phyloP scores from a whole-genome alignment of 2,113 vertebrate species.

The Sorex fumeus region DNA sequence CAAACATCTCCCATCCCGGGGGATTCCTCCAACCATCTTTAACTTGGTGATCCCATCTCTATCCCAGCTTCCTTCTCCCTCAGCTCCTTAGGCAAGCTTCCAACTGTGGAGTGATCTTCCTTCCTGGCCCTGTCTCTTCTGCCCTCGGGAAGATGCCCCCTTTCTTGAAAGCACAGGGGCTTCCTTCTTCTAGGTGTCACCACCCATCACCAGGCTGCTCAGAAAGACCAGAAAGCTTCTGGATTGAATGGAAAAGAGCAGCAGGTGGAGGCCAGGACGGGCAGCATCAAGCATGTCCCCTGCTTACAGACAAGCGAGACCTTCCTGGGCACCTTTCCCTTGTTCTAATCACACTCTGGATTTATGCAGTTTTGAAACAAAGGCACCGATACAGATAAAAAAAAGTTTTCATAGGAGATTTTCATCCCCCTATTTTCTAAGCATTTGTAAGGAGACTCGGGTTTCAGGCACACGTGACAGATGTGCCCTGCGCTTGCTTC shows the following conservation, averaged over 20 bases:
- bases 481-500: no score
- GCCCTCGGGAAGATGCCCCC: no score
- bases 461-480: not conserved
- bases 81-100: no score
- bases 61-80: no score
- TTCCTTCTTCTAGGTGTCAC: not conserved
- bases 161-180: not conserved
- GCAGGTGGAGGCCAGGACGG: not conserved
- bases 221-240: not conserved
- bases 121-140: no score
- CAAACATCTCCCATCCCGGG: no score
- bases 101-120: no score
- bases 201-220: not conserved
- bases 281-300: not conserved
- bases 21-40: no score
- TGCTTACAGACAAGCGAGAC: fast-evolving
- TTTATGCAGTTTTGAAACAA: not conserved
- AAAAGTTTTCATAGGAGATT: not conserved
- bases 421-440: not conserved
- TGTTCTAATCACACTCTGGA: not conserved
- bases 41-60: no score
- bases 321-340: not conserved
- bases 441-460: not conserved
- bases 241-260: not conserved
- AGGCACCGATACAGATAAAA: not conserved